A percentile compares a stretch with the other conserved stretches of the same genome.
These are phyloP conservation scores for Monopis laevigella DNA, from an alignment of 2,888 invertebrate species.

Conservation along the genomic window DNA sequence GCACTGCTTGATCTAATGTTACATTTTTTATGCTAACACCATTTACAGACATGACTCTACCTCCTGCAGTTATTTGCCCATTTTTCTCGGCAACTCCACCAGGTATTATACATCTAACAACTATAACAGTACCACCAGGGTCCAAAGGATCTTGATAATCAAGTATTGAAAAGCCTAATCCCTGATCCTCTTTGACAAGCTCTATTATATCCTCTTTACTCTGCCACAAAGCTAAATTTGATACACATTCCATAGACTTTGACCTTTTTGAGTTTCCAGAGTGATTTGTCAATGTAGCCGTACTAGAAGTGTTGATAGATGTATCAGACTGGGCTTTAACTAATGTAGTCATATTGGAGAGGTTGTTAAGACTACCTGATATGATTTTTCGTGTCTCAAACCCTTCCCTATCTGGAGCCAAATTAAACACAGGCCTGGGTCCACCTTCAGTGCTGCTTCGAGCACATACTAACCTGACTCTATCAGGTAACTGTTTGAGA, in stretches of 20 bases:
- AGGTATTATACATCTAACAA: constrained; percentile 95
- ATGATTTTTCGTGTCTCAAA: constrained; percentile 84
- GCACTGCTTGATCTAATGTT: constrained; percentile 93
- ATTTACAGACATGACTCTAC: constrained; percentile 92
- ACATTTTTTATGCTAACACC: constrained; percentile 90
- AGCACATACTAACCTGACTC: constrained; percentile 93
- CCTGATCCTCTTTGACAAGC: constrained; percentile 92
- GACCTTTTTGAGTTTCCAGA: constrained; percentile 77
- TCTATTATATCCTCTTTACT: constrained; percentile 92
- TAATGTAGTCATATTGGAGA: constrained; percentile 78
- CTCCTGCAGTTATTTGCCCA: constrained; percentile 95
- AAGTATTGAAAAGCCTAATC: constrained; percentile 97
- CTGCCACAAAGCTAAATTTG: constrained; percentile 97
- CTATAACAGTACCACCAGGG: constrained; percentile 94
- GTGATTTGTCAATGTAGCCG: constrained; percentile 79
- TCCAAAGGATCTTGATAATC: constrained; percentile 98
- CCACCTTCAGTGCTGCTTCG: constrained; percentile 74
- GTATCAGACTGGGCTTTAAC: constrained; percentile 97
- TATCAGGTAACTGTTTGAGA: constrained; percentile 89
- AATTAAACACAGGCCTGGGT: constrained; percentile 76
- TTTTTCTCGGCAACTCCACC: constrained; percentile 97
- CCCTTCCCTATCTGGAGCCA: constrained; percentile 80
- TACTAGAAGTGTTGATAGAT: constrained; percentile 88
- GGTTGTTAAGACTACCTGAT: constrained; percentile 86
- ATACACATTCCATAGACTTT: constrained; percentile 93